A percentile compares a stretch with the other conserved stretches of the same genome.
phyloP scores from a whole-genome alignment of 2,888 invertebrate genomes.

The Eurytoma californica region DNA sequence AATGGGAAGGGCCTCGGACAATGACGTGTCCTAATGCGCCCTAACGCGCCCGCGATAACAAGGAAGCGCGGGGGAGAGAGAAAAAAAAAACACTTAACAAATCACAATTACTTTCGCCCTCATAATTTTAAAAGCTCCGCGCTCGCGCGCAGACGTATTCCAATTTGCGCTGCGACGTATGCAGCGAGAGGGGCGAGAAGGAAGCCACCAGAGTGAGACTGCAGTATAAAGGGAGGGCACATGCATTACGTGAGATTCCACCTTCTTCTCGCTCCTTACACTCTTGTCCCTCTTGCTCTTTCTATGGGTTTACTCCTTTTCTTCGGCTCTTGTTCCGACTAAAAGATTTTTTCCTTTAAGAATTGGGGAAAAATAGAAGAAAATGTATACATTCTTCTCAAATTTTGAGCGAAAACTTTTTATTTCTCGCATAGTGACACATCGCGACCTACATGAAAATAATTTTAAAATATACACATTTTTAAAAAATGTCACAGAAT shows the following conservation, averaged over 20 bases:
- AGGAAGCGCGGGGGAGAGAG: not conserved
- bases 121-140: slow-evolving; percentile 48
- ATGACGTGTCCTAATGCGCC: slow-evolving; percentile 18
- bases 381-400: too few relatives aligned
- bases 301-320: not conserved
- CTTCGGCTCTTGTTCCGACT: not conserved
- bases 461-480: too few relatives aligned
- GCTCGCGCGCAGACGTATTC: slow-evolving; percentile 43
- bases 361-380: too few relatives aligned
- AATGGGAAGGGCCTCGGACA: slow-evolving; percentile 9
- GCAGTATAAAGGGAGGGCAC: slow-evolving; percentile 21
- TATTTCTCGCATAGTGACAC: too few relatives aligned
- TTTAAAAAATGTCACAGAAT: too few relatives aligned
- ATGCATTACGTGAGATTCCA: slow-evolving; percentile 25
- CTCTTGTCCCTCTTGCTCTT: not conserved
- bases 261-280: not conserved
- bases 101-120: slow-evolving; percentile 51
- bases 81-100: slow-evolving; percentile 42
- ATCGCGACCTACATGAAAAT: too few relatives aligned
- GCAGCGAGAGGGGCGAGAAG: not conserved
- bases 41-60: slow-evolving; percentile 21
- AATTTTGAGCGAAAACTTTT: too few relatives aligned
- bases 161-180: slow-evolving; percentile 42
- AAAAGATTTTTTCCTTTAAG: too few relatives aligned
- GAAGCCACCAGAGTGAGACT: slow-evolving; percentile 35